phyloP scores from a whole-genome alignment of 2,113 vertebrate species.

The Typhlomys cinereus region DNA sequence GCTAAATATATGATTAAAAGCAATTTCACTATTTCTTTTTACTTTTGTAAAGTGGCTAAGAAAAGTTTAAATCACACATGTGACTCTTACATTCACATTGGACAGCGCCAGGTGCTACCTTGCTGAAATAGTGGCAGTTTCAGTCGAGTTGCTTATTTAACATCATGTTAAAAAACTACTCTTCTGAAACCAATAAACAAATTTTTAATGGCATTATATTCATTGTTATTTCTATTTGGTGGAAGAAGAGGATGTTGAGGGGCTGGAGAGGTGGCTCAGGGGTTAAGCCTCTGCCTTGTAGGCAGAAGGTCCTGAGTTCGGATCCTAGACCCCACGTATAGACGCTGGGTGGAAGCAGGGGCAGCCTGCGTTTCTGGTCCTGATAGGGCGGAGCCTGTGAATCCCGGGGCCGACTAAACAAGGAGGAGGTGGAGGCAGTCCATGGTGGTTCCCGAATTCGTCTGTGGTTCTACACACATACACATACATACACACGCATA shows the following conservation, averaged over 20 bases:
- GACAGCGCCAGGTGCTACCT: neutral
- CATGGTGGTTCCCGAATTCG: too few relatives aligned
- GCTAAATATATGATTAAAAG: neutral
- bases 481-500: too few relatives aligned
- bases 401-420: too few relatives aligned
- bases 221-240: neutral
- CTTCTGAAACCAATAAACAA: neutral
- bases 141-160: neutral
- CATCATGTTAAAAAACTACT: neutral
- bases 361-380: too few relatives aligned
- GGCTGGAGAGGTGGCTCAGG: too few relatives aligned
- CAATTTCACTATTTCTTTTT: neutral
- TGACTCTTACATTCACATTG: neutral
- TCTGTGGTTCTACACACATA: too few relatives aligned
- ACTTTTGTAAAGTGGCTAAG: neutral
- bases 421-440: too few relatives aligned
- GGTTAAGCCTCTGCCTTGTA: too few relatives aligned
- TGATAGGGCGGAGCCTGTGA: too few relatives aligned
- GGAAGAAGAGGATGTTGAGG: neutral
- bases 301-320: too few relatives aligned
- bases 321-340: too few relatives aligned
- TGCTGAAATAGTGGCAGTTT: neutral
- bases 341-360: too few relatives aligned
- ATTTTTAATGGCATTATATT: neutral
- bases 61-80: neutral